Evolutionary conservation across 1,140 invertebrate genomes (phyloP), one percentile per base, ranked within the genome.

Genomic region (Scaptomyza montana): DNA sequence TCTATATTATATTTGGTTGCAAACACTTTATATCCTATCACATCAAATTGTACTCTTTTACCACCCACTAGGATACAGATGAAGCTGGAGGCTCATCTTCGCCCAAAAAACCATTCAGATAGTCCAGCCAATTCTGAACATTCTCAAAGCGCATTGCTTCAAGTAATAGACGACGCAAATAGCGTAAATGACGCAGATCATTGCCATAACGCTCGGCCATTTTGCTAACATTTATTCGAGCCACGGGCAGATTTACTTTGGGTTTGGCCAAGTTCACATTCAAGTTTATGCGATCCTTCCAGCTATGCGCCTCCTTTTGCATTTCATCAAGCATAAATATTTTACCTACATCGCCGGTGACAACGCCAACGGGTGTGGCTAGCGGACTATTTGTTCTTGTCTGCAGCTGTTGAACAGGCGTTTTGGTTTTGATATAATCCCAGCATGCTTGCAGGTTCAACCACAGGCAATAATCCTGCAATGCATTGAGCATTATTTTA

Each of bases 241-340:
- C 82, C 10, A 82, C 73, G 2, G 82, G 82, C 3, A 87, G 51
- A 66, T 82, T 79, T 0, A 89, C 79, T 25, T 60, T 77, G 12
- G 78, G 84, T 21, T 60, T 69, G 21, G 54, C 41, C 4, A 78
- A 13, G 13, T 82, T 56, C 5, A 78, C 68, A 33, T 82, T 76
- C 0, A 41, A 53, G 19, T 79, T 77, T 41, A 87, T 87, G 7
- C 78, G 84, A 16, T 57, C 33, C 47, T 74, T 77, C 82, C 82
- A 87, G 7, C 72, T 87, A 36, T 55, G 82, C n/a, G 74, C 72
- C n/a, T 87, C 84, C 54, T 77, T 78, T 30, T 87, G 59, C 72
- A 87, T 89, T 5, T 82, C 76, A 12, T 82, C 76, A 5, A 87
- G 64, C 72, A 77, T 79, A 13, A 89, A 87, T 7, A 89, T 66